Evolutionary conservation across 2,113 vertebrate genomes (phyloP).

Genomic region (Rhinogobius similis): DNA sequence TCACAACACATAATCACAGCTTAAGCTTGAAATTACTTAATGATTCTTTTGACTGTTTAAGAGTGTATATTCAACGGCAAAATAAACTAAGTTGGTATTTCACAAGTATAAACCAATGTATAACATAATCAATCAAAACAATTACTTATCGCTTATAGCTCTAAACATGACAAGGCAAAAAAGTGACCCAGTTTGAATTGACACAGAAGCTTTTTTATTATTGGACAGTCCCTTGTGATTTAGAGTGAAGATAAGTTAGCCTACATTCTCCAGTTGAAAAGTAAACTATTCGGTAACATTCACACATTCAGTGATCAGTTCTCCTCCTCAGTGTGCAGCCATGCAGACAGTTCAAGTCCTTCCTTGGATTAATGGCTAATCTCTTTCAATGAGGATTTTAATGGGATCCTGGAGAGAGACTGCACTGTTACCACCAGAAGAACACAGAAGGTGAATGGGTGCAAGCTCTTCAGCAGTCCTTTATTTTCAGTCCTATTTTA

Average conservation of each 20-base stretch:
- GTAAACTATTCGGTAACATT: not conserved
- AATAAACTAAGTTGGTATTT: not conserved
- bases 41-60: not conserved
- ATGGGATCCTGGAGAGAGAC: constrained; percentile 20
- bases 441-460: not conserved
- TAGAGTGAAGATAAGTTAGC: not conserved
- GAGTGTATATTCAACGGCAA: not conserved
- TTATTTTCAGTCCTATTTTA: not conserved
- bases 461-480: not conserved
- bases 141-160: not conserved
- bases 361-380: constrained; percentile 48
- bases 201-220: too few species aligned
- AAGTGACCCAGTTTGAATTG: too few species aligned
- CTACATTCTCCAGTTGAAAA: not conserved
- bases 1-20: not conserved
- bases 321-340: constrained; percentile 15
- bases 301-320: not conserved
- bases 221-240: too few species aligned
- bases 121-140: not conserved
- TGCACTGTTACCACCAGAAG: not conserved
- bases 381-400: constrained; percentile 41
- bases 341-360: constrained; percentile 6
- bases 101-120: not conserved
- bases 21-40: constrained; percentile 12
- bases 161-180: too few species aligned